These are phyloP conservation scores for Bellardia pandia DNA, from an alignment of 2,888 invertebrate genomes.

Conservation along the genomic window DNA sequence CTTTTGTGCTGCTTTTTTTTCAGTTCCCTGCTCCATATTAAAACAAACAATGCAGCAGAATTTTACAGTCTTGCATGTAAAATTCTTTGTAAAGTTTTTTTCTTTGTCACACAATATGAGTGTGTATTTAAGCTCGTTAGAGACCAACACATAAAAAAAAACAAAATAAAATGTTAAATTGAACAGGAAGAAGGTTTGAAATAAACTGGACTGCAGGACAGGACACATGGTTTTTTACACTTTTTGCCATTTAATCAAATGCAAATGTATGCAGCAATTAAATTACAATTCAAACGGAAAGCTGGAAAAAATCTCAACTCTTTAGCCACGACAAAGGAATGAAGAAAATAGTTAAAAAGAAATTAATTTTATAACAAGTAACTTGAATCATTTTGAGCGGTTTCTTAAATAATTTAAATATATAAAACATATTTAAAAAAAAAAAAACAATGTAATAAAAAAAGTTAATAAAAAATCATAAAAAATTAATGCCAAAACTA, in stretches of 20 bases:
- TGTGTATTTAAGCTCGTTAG: conserved; percentile 31
- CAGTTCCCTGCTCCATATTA: neutral
- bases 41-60: conserved; percentile 40
- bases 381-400: conserved; percentile 10
- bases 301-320: neutral
- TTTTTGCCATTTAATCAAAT: conserved; percentile 2
- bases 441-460: conserved; percentile 55
- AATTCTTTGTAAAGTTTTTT: conserved; percentile 20
- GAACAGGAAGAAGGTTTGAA: neutral
- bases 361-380: neutral
- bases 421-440: conserved; percentile 40
- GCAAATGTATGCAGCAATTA: conserved; percentile 45
- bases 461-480: conserved; percentile 25
- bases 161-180: conserved; percentile 7
- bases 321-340: neutral
- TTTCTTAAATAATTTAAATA: conserved; percentile 63
- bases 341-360: neutral
- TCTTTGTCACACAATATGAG: neutral
- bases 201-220: neutral
- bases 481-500: conserved; percentile 65
- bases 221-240: neutral
- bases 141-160: neutral
- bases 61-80: conserved; percentile 27
- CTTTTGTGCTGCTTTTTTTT: conserved; percentile 12
- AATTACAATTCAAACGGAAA: conserved; percentile 76